Conservation (phyloP, 2,888 invertebrate species). For the Aphidius colemani region DNA sequence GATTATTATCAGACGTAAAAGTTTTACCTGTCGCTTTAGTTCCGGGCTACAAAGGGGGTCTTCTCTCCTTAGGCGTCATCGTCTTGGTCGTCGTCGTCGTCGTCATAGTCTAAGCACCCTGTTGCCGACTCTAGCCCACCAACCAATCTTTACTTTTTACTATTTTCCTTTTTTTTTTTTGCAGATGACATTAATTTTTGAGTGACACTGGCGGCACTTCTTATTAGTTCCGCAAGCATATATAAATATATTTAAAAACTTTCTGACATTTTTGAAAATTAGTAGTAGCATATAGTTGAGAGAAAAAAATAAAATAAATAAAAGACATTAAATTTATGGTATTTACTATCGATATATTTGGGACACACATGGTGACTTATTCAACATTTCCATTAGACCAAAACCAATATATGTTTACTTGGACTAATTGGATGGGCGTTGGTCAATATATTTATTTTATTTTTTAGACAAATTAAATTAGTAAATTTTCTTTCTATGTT, state of each 20-base stretch:
- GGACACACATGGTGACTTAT: too few species aligned
- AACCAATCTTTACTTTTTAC: neutral
- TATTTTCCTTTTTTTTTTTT: neutral
- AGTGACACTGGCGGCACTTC: conserved; percentile 17
- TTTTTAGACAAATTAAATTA: too few species aligned
- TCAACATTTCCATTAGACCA: too few species aligned
- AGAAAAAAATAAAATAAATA: too few species aligned
- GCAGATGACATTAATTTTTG: conserved; percentile 29
- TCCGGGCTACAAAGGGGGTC: conserved; percentile 31
- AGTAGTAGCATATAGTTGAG: neutral
- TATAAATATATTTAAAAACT: neutral
- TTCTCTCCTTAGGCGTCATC: conserved; percentile 2
- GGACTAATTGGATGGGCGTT: neutral
- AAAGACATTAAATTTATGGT: too few species aligned
- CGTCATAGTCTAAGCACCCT: too few species aligned
- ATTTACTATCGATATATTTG: too few species aligned
- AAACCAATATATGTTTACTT: too few species aligned
- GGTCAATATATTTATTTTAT: neutral
- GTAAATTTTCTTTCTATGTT: too few species aligned
- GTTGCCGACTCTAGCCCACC: conserved; percentile 6
- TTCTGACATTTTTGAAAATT: conserved; percentile 14
- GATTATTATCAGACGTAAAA: conserved; percentile 8
- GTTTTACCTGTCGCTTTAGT: conserved; percentile 35
- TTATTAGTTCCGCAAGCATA: conserved; percentile 14
- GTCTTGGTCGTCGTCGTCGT: neutral